Base-by-base conservation (phyloP, 2,888 invertebrate species). In the Acronicta leporina region DNA sequence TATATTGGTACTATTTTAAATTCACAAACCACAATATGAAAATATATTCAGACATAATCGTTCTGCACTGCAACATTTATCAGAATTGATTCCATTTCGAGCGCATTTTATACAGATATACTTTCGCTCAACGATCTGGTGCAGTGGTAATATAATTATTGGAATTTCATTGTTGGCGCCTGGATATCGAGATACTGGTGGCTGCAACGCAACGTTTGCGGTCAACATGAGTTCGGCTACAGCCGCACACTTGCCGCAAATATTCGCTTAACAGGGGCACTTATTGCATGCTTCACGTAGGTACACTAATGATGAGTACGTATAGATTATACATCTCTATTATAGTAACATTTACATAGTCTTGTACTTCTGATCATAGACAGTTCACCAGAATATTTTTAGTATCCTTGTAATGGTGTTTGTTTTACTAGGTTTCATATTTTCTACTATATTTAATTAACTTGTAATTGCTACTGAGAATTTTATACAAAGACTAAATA, bases 121-220 rank as follows among this genome's bases (percentile, higher is more conserved):
- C 25, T 73, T 51, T 51, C 55, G 53, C 35, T 52, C 61, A 64
- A 73, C 68, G 52, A 76, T 69, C 75, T 68, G 62, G 69, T 72
- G 69, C 71, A 75, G 68, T 80, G 68, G 76, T 84, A 78, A 83
- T 80, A 80, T 81, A 83, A 85, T 87, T 87, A 87, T 85, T 80
- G 85, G 83, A 83, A 84, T 86, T 84, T 83, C 83, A 85, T 73
- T 79, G 82, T 79, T 71, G 80, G 71, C 65, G 72, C 66, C 49
- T 68, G 75, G 68, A 73, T 70, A 81, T 79, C 76, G 77, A 73
- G 79, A 80, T 79, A 81, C 68, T 68, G 50, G 67, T 62, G 48
- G 77, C 80, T 82, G 66, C 83, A 85, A 80, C 83, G 84, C 80
- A 83, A 80, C 82, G 86, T 85, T 85, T 81, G 89, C 80, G 88